phyloP scores from a whole-genome alignment of 2,113 vertebrate species.

The Myrmecophaga tridactyla region DNA sequence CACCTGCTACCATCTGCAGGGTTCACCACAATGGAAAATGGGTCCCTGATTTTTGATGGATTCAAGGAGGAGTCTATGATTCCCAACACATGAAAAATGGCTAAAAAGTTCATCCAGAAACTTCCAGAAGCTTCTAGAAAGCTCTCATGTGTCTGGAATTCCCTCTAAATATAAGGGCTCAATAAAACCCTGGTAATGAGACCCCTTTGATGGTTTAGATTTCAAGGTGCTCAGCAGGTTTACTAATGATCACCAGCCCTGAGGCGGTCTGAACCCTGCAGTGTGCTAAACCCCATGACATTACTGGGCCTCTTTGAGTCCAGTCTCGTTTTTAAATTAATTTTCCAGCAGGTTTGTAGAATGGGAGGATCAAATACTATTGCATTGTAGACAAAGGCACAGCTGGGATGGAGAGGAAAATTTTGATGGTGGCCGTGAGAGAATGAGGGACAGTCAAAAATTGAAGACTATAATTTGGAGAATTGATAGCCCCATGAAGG shows the following conservation, averaged over 20 bases:
- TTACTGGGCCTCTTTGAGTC: background rate
- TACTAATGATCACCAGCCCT: no score
- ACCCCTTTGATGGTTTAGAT: background rate
- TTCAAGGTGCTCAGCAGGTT: background rate
- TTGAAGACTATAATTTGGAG: no score
- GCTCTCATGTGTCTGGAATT: background rate
- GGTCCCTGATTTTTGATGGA: background rate
- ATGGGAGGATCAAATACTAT: background rate
- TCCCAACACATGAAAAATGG: fast-evolving
- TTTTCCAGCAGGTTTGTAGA: background rate
- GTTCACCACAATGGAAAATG: background rate
- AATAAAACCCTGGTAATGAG: background rate
- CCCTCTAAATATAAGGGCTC: background rate
- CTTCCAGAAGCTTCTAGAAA: no score
- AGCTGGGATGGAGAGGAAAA: background rate
- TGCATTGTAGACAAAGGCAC: background rate
- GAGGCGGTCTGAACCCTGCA: background rate
- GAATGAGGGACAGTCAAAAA: background rate
- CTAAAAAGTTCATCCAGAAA: no score
- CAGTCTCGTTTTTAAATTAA: background rate
- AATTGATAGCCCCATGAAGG: background rate
- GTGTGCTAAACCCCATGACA: background rate
- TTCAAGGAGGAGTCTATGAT: background rate
- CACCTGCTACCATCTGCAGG: background rate
- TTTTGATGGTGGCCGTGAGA: background rate